phyloP scores from a whole-genome alignment of 1,140 invertebrate genomes.

The Atta texana region DNA sequence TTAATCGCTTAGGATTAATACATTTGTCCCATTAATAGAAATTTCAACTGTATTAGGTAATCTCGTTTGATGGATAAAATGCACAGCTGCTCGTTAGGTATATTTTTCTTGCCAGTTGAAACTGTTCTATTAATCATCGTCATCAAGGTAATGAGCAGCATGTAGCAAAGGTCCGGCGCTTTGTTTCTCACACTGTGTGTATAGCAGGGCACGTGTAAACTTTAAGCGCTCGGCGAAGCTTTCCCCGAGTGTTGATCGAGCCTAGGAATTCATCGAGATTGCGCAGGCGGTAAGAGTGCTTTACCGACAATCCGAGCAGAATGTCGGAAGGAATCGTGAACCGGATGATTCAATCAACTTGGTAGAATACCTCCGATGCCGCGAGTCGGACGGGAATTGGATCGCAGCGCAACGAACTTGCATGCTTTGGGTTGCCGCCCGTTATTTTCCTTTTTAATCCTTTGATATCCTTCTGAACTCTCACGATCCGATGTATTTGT shows the following conservation, averaged over 20 bases:
- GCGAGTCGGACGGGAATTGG: slow-evolving; percentile 52
- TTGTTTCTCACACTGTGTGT: slow-evolving; percentile 42
- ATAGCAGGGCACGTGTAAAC: slow-evolving; percentile 39
- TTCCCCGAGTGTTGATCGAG: slow-evolving; percentile 68
- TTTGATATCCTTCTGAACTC: slow-evolving; percentile 14
- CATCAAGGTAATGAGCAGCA: slow-evolving; percentile 24
- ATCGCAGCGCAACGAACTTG: slow-evolving; percentile 57
- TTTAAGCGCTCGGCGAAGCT: slow-evolving; percentile 19
- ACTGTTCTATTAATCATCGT: slow-evolving; percentile 52
- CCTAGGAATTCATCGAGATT: slow-evolving; percentile 60
- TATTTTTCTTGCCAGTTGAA: background rate
- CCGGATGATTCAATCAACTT: slow-evolving; percentile 62
- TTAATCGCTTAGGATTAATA: background rate
- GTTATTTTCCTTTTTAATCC: slow-evolving; percentile 59
- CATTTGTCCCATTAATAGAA: background rate
- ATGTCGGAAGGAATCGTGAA: slow-evolving; percentile 62
- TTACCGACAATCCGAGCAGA: slow-evolving; percentile 53
- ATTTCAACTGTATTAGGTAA: background rate
- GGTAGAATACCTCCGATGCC: slow-evolving; percentile 60
- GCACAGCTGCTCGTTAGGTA: background rate
- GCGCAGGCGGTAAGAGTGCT: slow-evolving; percentile 57
- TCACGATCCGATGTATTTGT: slow-evolving; percentile 40
- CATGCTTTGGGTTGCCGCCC: slow-evolving; percentile 29
- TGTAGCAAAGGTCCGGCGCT: background rate
- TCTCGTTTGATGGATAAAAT: no score